phyloP scores from a whole-genome alignment of 2,888 invertebrate genomes.

The Eutolmus rufibarbis region DNA sequence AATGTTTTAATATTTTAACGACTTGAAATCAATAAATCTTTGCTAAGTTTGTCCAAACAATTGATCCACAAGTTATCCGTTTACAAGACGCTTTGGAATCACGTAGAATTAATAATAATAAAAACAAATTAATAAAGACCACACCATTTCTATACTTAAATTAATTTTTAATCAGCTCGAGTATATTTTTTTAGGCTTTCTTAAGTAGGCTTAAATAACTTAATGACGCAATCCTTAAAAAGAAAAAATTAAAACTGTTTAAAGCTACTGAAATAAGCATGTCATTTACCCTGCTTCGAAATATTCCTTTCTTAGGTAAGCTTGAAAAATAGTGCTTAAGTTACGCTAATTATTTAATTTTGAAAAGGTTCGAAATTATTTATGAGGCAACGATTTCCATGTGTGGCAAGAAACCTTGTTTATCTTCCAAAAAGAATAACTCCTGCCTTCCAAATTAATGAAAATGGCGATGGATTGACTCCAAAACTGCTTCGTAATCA shows the following conservation, averaged over 20 bases:
- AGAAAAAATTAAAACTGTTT: not conserved
- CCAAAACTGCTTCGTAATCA: not conserved
- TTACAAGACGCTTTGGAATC: too few relatives aligned
- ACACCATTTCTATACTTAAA: too few relatives aligned
- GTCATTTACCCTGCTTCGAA: not conserved
- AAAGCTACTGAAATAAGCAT: not conserved
- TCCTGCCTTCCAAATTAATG: not conserved
- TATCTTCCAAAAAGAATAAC: not conserved
- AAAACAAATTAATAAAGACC: too few relatives aligned
- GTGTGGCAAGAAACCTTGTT: not conserved
- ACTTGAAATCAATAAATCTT: too few relatives aligned
- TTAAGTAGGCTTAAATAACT: not conserved
- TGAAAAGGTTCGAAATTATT: not conserved
- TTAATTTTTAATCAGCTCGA: too few relatives aligned
- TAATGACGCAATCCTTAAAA: not conserved
- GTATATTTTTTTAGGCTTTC: not conserved
- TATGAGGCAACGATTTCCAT: not conserved
- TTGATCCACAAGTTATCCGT: too few relatives aligned
- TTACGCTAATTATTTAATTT: not conserved
- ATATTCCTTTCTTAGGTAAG: not conserved
- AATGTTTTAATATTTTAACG: too few relatives aligned
- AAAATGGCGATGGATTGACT: not conserved
- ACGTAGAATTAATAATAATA: too few relatives aligned
- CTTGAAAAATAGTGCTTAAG: not conserved
- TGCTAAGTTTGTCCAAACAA: too few relatives aligned